Evolutionary conservation across 2,888 invertebrate genomes (phyloP).

Genomic region (Siphlonurus alternatus): DNA sequence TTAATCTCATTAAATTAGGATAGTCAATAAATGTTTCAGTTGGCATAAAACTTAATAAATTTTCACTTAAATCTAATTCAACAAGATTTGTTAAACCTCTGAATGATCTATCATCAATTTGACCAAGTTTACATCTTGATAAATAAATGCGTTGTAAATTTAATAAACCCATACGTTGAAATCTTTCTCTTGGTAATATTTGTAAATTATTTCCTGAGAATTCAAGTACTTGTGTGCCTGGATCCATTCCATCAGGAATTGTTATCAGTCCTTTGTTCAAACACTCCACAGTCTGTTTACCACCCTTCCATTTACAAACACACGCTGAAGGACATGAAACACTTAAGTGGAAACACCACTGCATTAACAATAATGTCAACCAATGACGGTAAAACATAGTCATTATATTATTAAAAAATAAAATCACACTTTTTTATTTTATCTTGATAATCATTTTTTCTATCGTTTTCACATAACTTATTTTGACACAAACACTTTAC

Average conservation of each 20-base stretch:
- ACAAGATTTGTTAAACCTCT: conserved; percentile 72
- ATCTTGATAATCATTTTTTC: no score
- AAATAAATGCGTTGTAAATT: conserved; percentile 79
- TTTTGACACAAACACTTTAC: no score
- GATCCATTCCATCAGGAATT: conserved; percentile 71
- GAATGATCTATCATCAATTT: conserved; percentile 65
- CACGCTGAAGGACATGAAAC: conserved; percentile 55
- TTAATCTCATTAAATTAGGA: conserved; percentile 65
- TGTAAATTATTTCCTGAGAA: conserved; percentile 72
- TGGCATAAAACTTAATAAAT: conserved; percentile 60
- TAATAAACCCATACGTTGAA: conserved; percentile 57
- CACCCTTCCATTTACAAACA: conserved; percentile 86
- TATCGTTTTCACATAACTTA: not conserved
- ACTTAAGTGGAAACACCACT: conserved; percentile 1
- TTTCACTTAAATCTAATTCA: conserved; percentile 72
- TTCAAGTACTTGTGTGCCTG: conserved; percentile 80
- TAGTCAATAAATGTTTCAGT: conserved; percentile 61
- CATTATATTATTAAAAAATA: not conserved
- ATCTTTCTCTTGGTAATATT: conserved; percentile 58
- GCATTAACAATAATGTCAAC: not conserved
- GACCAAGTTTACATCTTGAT: conserved; percentile 56
- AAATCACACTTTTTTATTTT: not conserved
- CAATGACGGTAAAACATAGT: not conserved
- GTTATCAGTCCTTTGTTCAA: conserved; percentile 64
- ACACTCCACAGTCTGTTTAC: conserved; percentile 86